Evolutionary conservation across 2,888 invertebrate genomes (phyloP).

Genomic region (Eupithecia pulchellata): DNA sequence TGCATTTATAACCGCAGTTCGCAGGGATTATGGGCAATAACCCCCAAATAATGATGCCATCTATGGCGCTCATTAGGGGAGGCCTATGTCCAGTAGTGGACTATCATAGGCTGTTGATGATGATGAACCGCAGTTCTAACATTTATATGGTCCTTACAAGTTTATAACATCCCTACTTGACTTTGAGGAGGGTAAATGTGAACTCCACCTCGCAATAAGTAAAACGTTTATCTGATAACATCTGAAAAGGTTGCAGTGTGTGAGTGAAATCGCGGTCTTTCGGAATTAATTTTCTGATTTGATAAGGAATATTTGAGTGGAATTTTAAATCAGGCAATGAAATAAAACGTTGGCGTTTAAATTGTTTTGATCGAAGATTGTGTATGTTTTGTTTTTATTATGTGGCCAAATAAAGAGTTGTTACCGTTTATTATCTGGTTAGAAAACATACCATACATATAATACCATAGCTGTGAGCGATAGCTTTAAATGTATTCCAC

Average conservation of each 20-base stretch:
- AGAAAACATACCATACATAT: too few relatives aligned
- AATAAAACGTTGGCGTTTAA: not conserved
- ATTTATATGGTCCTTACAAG: not conserved
- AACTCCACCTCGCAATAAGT: conserved; percentile 22
- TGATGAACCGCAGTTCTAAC: too few relatives aligned
- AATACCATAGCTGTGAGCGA: too few relatives aligned
- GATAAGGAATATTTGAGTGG: not conserved
- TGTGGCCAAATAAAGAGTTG: too few relatives aligned
- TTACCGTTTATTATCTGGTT: too few relatives aligned
- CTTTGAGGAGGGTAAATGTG: conserved; percentile 11
- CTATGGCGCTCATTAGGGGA: too few relatives aligned
- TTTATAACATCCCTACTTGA: not conserved
- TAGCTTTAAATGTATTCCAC: too few relatives aligned
- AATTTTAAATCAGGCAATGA: not conserved
- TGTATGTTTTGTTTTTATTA: not conserved
- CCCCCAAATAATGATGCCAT: too few relatives aligned
- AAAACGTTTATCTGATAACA: conserved; percentile 22
- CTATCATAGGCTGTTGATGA: too few relatives aligned
- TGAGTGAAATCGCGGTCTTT: not conserved
- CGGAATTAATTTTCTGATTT: not conserved
- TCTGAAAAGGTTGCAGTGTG: conserved; percentile 17
- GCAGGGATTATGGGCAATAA: too few relatives aligned
- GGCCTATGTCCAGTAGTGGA: too few relatives aligned
- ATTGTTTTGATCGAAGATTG: not conserved
- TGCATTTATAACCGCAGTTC: not conserved